Evolutionary conservation across 2,888 invertebrate species (phyloP).

Genomic region (Cerceris rybyensis): DNA sequence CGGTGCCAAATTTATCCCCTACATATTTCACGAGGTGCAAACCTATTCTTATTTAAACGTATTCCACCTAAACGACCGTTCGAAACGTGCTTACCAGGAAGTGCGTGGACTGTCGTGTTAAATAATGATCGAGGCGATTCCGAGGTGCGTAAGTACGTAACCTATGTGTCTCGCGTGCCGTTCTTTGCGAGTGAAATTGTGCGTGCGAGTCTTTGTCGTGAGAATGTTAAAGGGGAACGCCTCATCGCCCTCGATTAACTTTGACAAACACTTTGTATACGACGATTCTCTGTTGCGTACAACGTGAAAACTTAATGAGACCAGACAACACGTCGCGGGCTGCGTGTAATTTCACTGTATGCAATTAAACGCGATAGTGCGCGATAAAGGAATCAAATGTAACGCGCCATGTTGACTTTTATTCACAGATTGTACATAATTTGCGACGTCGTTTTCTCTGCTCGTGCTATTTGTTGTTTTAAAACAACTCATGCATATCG

Average conservation of each 20-base stretch:
- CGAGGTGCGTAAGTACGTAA: too few relatives aligned
- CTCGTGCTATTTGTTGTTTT: background rate
- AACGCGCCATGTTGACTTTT: slow-evolving; percentile 8
- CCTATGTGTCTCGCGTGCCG: background rate
- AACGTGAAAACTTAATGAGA: slow-evolving; percentile 37
- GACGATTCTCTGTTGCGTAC: slow-evolving; percentile 21
- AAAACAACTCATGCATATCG: background rate
- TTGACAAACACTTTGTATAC: slow-evolving; percentile 29
- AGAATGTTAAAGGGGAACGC: slow-evolving; percentile 19
- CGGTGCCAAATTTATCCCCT: too few relatives aligned
- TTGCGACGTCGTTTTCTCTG: background rate
- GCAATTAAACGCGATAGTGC: slow-evolving; percentile 26
- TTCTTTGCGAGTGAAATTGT: slow-evolving; percentile 41
- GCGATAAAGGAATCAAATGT: slow-evolving; percentile 22
- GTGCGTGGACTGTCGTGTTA: too few relatives aligned
- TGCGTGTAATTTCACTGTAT: slow-evolving; percentile 10
- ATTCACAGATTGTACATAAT: background rate
- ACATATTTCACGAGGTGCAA: too few relatives aligned
- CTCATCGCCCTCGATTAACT: slow-evolving; percentile 34
- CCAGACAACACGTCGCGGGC: slow-evolving; percentile 11
- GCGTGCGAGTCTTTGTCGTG: slow-evolving; percentile 31
- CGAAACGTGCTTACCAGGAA: too few relatives aligned
- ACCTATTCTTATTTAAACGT: too few relatives aligned
- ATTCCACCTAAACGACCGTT: too few relatives aligned
- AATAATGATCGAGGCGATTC: too few relatives aligned